Evolutionary conservation across 2,888 invertebrate species (phyloP).

Genomic region (Drosophila prostipennis): DNA sequence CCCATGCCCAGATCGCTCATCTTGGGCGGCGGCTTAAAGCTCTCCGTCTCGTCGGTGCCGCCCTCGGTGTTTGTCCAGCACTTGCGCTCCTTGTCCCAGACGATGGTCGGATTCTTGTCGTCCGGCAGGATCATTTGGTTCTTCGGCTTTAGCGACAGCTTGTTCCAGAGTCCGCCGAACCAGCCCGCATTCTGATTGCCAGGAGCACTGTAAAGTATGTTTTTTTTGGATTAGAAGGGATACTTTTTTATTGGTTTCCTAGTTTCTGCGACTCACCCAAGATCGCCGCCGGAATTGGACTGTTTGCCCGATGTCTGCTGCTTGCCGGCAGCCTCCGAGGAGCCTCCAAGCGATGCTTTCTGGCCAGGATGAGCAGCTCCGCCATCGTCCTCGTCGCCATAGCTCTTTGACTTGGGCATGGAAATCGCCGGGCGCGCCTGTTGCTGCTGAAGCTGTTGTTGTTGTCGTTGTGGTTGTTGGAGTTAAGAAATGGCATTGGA

Average conservation of each 20-base stretch:
- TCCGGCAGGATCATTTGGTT: slow-evolving; percentile 98
- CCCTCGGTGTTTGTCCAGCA: slow-evolving; percentile 93
- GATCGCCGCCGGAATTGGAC: slow-evolving; percentile 31
- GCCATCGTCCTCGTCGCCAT: slow-evolving; percentile 77
- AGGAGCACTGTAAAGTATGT: slow-evolving; percentile 54
- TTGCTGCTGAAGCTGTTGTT: slow-evolving; percentile 42
- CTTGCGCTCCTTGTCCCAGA: slow-evolving; percentile 95
- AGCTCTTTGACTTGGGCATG: slow-evolving; percentile 85
- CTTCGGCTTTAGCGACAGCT: slow-evolving; percentile 92
- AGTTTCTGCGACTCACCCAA: slow-evolving; percentile 49
- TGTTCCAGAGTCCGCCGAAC: slow-evolving; percentile 95
- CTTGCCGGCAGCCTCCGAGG: slow-evolving; percentile 11
- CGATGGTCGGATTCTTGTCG: slow-evolving; percentile 96
- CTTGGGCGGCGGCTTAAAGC: slow-evolving; percentile 89
- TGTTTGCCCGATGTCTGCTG: slow-evolving; percentile 19
- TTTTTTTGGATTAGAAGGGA: neutral
- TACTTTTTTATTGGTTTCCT: neutral
- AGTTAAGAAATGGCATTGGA: slow-evolving; percentile 66
- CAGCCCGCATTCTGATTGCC: slow-evolving; percentile 86
- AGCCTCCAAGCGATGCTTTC: neutral
- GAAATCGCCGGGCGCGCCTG: slow-evolving; percentile 85
- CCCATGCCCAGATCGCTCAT: slow-evolving; percentile 85
- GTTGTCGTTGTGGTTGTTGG: slow-evolving; percentile 15
- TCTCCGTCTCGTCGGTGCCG: slow-evolving; percentile 85
- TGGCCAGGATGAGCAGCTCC: slow-evolving; percentile 4